Base-by-base conservation (phyloP, 2,113 vertebrate species). In the Chinchilla lanigera region DNA sequence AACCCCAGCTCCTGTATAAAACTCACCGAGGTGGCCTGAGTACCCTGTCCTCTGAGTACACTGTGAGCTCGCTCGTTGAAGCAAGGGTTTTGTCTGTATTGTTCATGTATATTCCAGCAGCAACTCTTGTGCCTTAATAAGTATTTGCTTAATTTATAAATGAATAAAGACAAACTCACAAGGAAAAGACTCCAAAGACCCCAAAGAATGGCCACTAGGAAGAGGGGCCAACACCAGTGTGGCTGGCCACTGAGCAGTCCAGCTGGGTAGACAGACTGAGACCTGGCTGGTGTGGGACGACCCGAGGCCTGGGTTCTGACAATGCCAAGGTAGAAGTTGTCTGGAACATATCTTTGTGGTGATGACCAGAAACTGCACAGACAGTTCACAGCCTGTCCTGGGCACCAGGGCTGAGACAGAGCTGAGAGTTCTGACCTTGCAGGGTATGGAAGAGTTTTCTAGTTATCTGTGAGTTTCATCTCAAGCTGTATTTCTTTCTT, bases 41-140 rank as follows among this genome's bases (percentile, higher is more conserved):
- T 4, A 7, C 10, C 7, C 2, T 0, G 54, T n/a, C 33, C 5
- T 0, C 38, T 28, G 8, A 35, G 24, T 73, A 8, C 2, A 30
- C 2, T 1, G 2, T 20, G 19, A 81, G 33, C 50, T 38, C 78
- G 19, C 50, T 38, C 71, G 19, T 1, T 0, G 0, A 26, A 28
- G 16, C n/a, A 26, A 28, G 33, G 11, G 30, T 1, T 50, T 28
- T 38, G 26, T 33, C 24, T 28, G 0, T 84, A 16, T 12, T 11
- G 9, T 12, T n/a, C 54, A 11, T 14, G 10, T 17, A 28, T 8
- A 19, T 47, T 47, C 67, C 20, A 82, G 71, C 20, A 73, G 54
- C 73, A 41, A 19, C 12, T 56, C 41, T 61, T 58, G 17, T 5
- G 86, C 16, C 52, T 83, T 17, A 33, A 5, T 69, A 58, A 38